Percentiles rank a stretch among this genome's conserved stretches.
These are phyloP conservation scores for Phasia obesa DNA, from an alignment of 2,888 invertebrate genomes.

Conservation along the genomic window DNA sequence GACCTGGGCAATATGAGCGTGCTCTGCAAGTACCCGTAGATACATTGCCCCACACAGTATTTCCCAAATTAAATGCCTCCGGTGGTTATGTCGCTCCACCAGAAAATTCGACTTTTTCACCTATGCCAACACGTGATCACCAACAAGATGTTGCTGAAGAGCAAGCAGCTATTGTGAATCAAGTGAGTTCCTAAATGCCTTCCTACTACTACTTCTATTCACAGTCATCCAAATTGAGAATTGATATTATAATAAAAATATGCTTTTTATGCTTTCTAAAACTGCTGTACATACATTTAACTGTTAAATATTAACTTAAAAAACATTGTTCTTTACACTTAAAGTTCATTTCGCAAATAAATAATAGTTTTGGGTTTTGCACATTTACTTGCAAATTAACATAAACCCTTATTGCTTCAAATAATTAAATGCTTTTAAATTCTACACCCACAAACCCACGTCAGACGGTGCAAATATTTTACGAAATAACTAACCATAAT, in stretches of 20 bases:
- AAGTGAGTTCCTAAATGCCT: slow-evolving; percentile 77
- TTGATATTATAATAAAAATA: slow-evolving; percentile 31
- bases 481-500: too few species aligned
- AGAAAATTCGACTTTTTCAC: slow-evolving; percentile 78
- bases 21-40: slow-evolving; percentile 80
- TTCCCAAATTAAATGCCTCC: slow-evolving; percentile 82
- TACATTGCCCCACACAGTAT: slow-evolving; percentile 84
- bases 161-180: slow-evolving; percentile 81
- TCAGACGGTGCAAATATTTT: too few species aligned
- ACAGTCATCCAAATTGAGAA: slow-evolving; percentile 45
- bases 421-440: slow-evolving; percentile 41
- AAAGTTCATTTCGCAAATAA: slow-evolving; percentile 47
- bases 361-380: slow-evolving; percentile 35
- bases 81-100: slow-evolving; percentile 81
- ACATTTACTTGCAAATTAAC: slow-evolving; percentile 42
- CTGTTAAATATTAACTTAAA: not conserved
- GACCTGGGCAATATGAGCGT: slow-evolving; percentile 83
- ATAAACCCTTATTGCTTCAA: slow-evolving; percentile 36
- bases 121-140: slow-evolving; percentile 82
- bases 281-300: slow-evolving; percentile 46
- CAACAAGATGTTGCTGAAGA: slow-evolving; percentile 82
- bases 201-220: slow-evolving; percentile 43
- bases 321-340: slow-evolving; percentile 37
- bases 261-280: slow-evolving; percentile 18
- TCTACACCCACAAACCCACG: too few species aligned